Conservation (phyloP, 1,140 invertebrate species). For the Rhopalosiphum maidis region DNA sequence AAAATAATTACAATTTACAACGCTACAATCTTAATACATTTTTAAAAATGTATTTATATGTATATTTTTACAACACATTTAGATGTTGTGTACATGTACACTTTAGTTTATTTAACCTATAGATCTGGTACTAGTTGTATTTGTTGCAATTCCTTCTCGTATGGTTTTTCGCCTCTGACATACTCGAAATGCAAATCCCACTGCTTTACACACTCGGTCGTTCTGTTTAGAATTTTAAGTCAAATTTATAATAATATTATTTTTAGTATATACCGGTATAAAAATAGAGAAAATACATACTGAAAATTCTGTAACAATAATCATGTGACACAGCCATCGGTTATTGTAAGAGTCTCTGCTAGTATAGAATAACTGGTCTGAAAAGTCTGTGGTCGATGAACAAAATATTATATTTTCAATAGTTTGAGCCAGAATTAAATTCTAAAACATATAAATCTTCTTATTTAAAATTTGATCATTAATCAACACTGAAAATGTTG, state of each 20-base stretch:
- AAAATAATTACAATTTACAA: too few relatives aligned
- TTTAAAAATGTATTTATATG: background rate
- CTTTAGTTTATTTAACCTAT: conserved; percentile 8
- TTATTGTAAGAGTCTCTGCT: background rate
- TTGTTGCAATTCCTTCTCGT: background rate
- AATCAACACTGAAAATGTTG: background rate
- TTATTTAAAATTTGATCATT: background rate
- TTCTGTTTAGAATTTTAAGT: background rate
- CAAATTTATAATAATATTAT: background rate
- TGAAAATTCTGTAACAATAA: conserved; percentile 31
- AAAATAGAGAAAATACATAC: background rate
- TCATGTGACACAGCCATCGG: conserved; percentile 18
- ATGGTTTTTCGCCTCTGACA: conserved; percentile 31
- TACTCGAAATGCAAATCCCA: conserved; percentile 17
- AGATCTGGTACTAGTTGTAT: background rate
- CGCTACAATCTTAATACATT: background rate
- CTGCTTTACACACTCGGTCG: conserved; percentile 1
- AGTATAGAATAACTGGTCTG: conserved; percentile 24
- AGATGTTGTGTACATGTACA: background rate
- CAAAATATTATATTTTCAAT: conserved; percentile 38
- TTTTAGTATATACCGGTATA: background rate
- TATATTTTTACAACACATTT: background rate
- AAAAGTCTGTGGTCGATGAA: background rate
- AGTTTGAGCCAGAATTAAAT: conserved; percentile 43
- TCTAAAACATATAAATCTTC: conserved; percentile 2